phyloP scores from a whole-genome alignment of 2,797 vertebrate species.

The Paedocypris micromegethes region DNA sequence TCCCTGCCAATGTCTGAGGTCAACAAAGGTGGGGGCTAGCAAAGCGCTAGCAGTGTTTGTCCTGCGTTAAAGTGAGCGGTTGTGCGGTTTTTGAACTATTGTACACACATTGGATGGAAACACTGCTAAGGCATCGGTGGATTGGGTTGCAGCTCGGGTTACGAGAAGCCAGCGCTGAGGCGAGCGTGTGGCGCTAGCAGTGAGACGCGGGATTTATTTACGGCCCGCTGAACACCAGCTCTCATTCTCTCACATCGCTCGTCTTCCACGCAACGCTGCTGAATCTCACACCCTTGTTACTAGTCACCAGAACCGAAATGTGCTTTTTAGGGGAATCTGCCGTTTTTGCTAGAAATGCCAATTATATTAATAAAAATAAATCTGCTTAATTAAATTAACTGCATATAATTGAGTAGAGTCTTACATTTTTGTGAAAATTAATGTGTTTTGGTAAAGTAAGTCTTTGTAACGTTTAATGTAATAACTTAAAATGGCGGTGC shows the following conservation, averaged over 20 bases:
- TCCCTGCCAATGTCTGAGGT: no score
- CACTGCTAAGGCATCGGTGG: conserved; percentile 43
- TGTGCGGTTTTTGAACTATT: background rate
- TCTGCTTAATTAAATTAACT: no score
- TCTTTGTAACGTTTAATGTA: no score
- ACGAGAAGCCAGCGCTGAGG: background rate
- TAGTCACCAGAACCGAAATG: no score
- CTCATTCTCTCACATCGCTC: background rate
- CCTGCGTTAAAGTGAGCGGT: conserved; percentile 2
- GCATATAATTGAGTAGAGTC: no score
- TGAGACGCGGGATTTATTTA: conserved; percentile 21
- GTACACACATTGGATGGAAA: conserved; percentile 49
- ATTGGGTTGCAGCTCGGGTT: conserved; percentile 48
- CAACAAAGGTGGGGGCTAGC: background rate
- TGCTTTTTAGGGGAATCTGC: no score
- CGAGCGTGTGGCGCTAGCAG: background rate
- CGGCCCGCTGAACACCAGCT: conserved; percentile 9
- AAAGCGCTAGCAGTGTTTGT: background rate
- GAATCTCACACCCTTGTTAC: no score
- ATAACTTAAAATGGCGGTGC: no score
- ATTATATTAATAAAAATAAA: no score
- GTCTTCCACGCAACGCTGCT: background rate
- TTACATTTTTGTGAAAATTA: no score
- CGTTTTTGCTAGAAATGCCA: no score
- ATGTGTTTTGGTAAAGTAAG: no score